Conservation (phyloP, 2,797 vertebrate genomes). For the Sarcophilus harrisii region DNA sequence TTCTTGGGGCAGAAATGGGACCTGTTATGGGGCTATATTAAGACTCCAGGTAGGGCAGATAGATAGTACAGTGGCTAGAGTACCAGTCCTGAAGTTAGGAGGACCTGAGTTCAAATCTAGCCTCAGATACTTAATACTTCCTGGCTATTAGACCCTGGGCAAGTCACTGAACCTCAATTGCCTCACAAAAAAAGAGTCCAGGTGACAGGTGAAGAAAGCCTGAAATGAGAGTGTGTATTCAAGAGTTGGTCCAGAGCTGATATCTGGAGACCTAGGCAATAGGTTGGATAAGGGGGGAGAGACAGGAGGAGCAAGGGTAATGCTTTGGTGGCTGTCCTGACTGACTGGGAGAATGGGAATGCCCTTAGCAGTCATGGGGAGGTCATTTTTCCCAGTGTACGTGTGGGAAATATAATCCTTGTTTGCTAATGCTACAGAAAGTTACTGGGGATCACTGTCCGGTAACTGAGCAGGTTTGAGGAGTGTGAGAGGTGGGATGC, state of each 20-base stretch:
- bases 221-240: accelerated
- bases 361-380: not conserved
- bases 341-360: accelerated
- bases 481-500: not conserved
- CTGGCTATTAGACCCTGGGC: no score
- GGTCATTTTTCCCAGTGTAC: no score
- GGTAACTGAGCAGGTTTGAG: not conserved
- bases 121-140: no score
- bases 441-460: not conserved
- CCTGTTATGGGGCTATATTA: no score
- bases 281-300: accelerated
- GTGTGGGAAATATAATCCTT: not conserved
- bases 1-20: no score
- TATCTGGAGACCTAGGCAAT: accelerated
- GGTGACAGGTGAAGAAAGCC: not conserved
- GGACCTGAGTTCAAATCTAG: no score
- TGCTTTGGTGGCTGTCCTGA: accelerated
- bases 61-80: no score
- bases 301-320: accelerated
- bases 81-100: no score
- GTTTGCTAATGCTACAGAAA: not conserved
- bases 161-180: no score
- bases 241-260: not conserved
- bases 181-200: no score
- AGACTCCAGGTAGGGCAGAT: no score